Evolutionary conservation across 2,797 vertebrate species (phyloP), one percentile per base, ranked within the genome.

Genomic region (Gambelia wislizenii): DNA sequence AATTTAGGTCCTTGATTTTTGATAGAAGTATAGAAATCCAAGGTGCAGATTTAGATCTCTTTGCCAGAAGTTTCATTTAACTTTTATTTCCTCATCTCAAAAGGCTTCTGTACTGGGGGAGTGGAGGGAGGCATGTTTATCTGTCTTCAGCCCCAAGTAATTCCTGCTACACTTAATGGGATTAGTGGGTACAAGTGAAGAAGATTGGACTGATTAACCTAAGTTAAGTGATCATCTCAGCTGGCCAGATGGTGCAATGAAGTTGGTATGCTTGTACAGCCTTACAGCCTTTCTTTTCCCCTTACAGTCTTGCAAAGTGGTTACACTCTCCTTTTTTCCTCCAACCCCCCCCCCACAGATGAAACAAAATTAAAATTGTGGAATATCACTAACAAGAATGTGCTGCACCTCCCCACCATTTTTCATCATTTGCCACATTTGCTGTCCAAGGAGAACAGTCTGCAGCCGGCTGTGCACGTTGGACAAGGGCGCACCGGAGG

Each of bases 401-500:
- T 98, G 90, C 97, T 99, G 92, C 99, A 99, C 97, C 98, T 99
- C 94, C 99, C 99, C 95, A 99, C 98, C 89, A 98, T 99, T 97
- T 99, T 99, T 97, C 98, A 99, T 96, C 98, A 99, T 95, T 98
- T 99, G 93, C 99, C 99, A 59, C 99, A 99, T 97, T 98, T 99
- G 95, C 97, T 99, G 96, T 98, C 98, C 97, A 97, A 98, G 94
- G 98, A 99, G 96, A 98, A 98, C 97, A 99, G 98, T 94, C 98
- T 99, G 92, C 98, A 98, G 96, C 99, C 99, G 0, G 98, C 98
- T 0, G 97, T 99, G 91, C 98, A 98, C 89, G 96, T 99, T 96
- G 98, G 99, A 83, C 98, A 99, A 96, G 98, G 99, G 72, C 98
- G 99, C 93, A 99, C 98, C 0, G 99, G 99, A 97, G 99, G 99